Base-by-base conservation (phyloP, 2,113 vertebrate species). In the Brachionichthys hirsutus region DNA sequence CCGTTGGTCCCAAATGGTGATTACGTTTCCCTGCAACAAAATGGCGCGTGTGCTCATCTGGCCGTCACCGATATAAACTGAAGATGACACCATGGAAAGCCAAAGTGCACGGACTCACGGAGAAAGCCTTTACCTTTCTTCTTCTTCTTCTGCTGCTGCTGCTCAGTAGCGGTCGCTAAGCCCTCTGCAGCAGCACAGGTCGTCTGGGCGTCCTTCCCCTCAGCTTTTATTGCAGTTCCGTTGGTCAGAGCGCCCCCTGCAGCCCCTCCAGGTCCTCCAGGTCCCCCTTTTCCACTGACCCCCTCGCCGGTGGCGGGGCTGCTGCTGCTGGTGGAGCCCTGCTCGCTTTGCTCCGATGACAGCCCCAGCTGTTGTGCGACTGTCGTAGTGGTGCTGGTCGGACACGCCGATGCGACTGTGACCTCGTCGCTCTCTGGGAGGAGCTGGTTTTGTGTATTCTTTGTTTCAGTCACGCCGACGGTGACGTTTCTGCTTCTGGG, bases 1-100 rank as follows among this genome's bases (percentile, higher is more conserved):
- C 94, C 35, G 91, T 85, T 13, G 93, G 93, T 48, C 88, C 91
- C 48, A 93, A 82, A 63, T 89, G 92, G 70, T 89, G 86, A 59
- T 85, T 94, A 71, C 89, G 81, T 77, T 90, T 92, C 38, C 80
- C 92, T 92, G 64, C 11, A 9, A 56, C 41, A 65, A 18, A 62
- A 54, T 24, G 0, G 69, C 9, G 52, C 30, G 54, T 13, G 9
- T 20, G 44, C 9, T 3, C 9, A 49, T 36, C 1, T n/a, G 2
- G 11, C 54, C 2, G 73, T 10, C 15, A 53, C 0, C 17, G 9
- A 44, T 16, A 43, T 41, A 14, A 19, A 38, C 2, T 0, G 13
- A 57, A 7, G 34, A 18, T 20, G 4, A 24, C 13, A 52, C 12
- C 20, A 38, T 7, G 8, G 8, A 30, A 30, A 30, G 5, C 3